These are phyloP conservation scores for Eptesicus fuscus DNA, from an alignment of 2,113 vertebrate species.

Conservation along the genomic window DNA sequence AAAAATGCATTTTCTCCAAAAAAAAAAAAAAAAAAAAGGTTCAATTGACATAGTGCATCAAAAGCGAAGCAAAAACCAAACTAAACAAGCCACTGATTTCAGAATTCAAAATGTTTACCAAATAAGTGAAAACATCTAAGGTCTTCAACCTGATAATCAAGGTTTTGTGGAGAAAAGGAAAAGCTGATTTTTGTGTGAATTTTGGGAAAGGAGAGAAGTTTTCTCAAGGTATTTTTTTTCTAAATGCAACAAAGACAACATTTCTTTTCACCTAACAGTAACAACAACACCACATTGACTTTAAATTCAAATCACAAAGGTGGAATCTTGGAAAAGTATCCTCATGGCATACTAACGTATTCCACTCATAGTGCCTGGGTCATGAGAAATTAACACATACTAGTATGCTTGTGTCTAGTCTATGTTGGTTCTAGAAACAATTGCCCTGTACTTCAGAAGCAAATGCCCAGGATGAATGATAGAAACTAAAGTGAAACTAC, in stretches of 20 bases:
- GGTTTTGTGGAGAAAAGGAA: conserved; percentile 35
- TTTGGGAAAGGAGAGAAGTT: background rate
- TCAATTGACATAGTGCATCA: background rate
- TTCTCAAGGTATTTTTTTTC: conserved; percentile 21
- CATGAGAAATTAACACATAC: conserved; percentile 51
- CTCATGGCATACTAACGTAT: conserved; percentile 48
- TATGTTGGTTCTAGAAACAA: conserved; percentile 49
- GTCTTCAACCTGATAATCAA: background rate
- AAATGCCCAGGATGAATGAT: conserved; percentile 54
- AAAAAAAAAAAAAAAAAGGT: background rate
- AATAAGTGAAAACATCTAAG: background rate
- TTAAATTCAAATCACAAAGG: conserved; percentile 58
- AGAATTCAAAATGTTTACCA: conserved; percentile 34
- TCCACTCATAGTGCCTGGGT: conserved; percentile 35
- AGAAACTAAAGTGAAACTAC: conserved; percentile 26
- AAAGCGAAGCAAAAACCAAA: background rate
- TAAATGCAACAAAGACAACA: background rate
- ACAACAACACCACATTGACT: background rate
- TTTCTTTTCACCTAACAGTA: background rate
- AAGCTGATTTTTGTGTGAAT: conserved; percentile 24
- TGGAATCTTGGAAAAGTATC: conserved; percentile 62
- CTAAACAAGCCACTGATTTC: background rate
- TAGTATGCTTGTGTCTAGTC: conserved; percentile 37
- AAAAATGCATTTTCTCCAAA: background rate
- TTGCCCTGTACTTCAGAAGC: conserved; percentile 38